Conservation (phyloP, 2,797 vertebrate genomes). For the Sciaenops ocellatus region DNA sequence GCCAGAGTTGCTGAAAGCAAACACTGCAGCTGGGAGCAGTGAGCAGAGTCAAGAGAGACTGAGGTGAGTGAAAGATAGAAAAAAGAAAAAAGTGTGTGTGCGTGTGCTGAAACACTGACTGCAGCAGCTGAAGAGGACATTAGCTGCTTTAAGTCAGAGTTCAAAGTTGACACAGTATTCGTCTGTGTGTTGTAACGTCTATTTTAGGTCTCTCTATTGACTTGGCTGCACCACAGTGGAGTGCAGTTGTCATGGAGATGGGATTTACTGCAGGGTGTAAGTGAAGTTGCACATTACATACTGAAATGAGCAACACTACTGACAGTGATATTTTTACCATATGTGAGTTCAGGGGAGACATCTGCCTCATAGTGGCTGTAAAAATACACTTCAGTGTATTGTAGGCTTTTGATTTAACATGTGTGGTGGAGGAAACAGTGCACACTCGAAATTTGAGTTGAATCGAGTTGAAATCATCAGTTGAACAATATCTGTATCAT, state of each 20-base stretch:
- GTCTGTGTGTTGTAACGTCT: constrained; percentile 19
- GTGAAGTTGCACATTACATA: constrained; percentile 1
- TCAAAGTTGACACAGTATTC: constrained; percentile 18
- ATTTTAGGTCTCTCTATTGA: constrained; percentile 49
- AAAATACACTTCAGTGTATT: background rate
- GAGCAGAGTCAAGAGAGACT: background rate
- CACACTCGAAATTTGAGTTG: background rate
- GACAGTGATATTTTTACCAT: constrained; percentile 4
- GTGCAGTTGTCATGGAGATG: constrained; percentile 55
- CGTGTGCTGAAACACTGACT: constrained; percentile 6
- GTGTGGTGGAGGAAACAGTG: background rate
- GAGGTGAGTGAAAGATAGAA: background rate
- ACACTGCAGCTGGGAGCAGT: constrained; percentile 27
- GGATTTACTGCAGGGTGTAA: constrained; percentile 1
- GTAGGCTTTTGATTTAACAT: background rate
- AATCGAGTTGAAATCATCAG: background rate
- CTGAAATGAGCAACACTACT: constrained; percentile 32
- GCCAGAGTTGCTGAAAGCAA: constrained; percentile 4
- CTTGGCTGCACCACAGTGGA: constrained; percentile 19
- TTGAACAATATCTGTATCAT: background rate
- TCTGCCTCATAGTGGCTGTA: background rate
- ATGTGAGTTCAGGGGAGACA: background rate
- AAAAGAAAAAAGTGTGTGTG: background rate
- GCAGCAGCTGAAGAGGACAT: constrained; percentile 15
- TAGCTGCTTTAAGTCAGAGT: constrained; percentile 25